phyloP scores from a whole-genome alignment of 2,888 invertebrate genomes.

The Platycnemis pennipes region DNA sequence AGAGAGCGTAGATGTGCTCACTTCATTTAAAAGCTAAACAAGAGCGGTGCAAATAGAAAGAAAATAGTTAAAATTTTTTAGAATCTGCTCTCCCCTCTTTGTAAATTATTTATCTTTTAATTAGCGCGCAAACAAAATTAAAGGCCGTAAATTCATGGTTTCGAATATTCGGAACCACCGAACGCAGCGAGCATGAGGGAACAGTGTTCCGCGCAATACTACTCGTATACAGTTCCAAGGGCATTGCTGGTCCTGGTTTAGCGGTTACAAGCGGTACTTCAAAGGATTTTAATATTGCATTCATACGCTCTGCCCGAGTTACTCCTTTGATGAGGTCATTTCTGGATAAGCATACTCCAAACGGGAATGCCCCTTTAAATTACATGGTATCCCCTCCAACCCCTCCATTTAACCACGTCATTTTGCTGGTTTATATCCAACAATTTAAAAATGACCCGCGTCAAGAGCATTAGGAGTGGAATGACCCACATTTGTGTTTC shows the following conservation, averaged over 20 bases:
- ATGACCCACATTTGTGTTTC: not conserved
- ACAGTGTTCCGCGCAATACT: not conserved
- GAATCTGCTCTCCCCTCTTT: not conserved
- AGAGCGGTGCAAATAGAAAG: not conserved
- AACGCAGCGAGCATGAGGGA: not conserved
- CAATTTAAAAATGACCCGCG: not conserved
- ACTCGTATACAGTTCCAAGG: not conserved
- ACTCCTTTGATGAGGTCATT: constrained; percentile 36
- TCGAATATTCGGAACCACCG: not conserved
- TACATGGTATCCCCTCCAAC: not conserved
- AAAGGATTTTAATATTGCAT: constrained; percentile 28
- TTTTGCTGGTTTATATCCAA: not conserved
- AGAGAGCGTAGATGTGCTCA: not conserved
- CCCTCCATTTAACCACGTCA: not conserved
- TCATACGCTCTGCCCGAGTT: not conserved
- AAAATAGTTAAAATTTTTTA: not conserved
- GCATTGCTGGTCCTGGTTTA: not conserved
- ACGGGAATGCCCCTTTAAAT: not conserved
- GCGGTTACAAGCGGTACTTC: not conserved
- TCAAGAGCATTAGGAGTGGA: not conserved
- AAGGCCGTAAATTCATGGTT: not conserved
- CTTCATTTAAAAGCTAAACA: not conserved
- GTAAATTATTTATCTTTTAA: not conserved
- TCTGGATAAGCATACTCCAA: not conserved
- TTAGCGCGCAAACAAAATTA: not conserved